Base-by-base conservation (phyloP, 2,888 invertebrate species). In the Phorcus lineatus region DNA sequence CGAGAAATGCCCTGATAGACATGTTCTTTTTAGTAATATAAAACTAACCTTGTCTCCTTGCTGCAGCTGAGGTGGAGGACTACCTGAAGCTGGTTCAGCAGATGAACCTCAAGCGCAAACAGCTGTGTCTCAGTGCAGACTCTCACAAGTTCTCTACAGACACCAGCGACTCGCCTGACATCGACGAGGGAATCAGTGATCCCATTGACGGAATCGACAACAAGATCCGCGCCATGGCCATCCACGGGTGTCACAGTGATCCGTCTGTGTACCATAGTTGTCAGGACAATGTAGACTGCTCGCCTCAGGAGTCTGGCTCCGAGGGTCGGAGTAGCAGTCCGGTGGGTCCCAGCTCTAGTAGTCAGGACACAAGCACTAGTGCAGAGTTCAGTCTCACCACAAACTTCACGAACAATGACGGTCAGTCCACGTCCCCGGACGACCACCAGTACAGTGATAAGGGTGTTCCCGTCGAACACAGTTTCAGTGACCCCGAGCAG, bases 281-380 rank as follows among this genome's bases (percentile, higher is more conserved):
- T 80, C 83, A 78, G 36, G 76, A 81, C 54, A 52, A 80, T 80
- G 74, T 80, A 31, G 82, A 82, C n/a, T 62, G 47, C 62, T 40
- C 70, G 54, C 80, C 79, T 40, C 77, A 80, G 19, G 85, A 81
- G 31, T 85, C 85, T 4, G 82, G 79, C 52, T 82, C 83, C 0
- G 82, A 82, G 55, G 86, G 83, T 7, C 80, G 85, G 67, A 84
- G 84, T 66, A 83, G 82, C 81, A 86, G 85, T 67, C 85, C 86
- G 16, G 81, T 85, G n/a, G 86, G 86, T 2, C 84, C 80, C 22
- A 83, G 80, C 78, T 84, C 78, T 24, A 87, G 87, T 31, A 88
- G 88, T 74, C 88, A 87, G 81, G 88, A 88, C 52, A 88, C 85
- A 13, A 88, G 86, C 76, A 88, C 88, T 16, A 89, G 89, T 84